Base-by-base conservation (phyloP, 2,888 invertebrate genomes). In the Philaethria dido region DNA sequence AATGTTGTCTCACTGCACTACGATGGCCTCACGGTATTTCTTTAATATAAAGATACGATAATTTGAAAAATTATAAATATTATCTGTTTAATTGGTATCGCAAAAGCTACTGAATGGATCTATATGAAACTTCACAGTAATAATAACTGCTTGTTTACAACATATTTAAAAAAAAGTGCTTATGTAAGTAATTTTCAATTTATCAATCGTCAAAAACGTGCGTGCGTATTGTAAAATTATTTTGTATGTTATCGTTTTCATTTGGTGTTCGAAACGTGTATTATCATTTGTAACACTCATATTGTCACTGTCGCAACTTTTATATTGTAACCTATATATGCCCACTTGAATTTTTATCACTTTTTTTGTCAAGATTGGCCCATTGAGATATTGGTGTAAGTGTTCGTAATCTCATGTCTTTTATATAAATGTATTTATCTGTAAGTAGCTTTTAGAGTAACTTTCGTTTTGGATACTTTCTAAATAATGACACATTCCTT, bases 301-400 rank as follows among this genome's bases (percentile, higher is more conserved):
- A 55, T 55, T 57, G 57, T 42, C 20, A n/a, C 20, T 39, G 57
- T 42, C 22, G n/a, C 22, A 39, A 57, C 42, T 39, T 39, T 39
- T 25, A n/a, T 42, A 57, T n/a, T 57, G 57, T 42, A 55, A 39
- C 57, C 57, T 5, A 57, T 39, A 55, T 55, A 55, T 39, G 22
- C 2, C 2, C 57, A 57, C 57, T 57, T 22, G n/a, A 57, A 22
- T 14, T 13, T 54, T 57, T 57, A 42, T 57, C 42, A 42, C 9
- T 20, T 22, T 57, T 55, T 55, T n/a, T 1, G 57, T 22, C n/a
- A 57, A 57, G 39, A 57, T 57, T 57, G 22, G 22, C 20, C 42
- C 57, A 22, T 42, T n/a, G 8, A 22, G 57, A 57, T 57, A 57
- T 42, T 11, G 4, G 18, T 1, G 20, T 36, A 55, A 39, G 36